phyloP scores from a whole-genome alignment of 2,113 vertebrate species.

The Triplophysa tibetana region DNA sequence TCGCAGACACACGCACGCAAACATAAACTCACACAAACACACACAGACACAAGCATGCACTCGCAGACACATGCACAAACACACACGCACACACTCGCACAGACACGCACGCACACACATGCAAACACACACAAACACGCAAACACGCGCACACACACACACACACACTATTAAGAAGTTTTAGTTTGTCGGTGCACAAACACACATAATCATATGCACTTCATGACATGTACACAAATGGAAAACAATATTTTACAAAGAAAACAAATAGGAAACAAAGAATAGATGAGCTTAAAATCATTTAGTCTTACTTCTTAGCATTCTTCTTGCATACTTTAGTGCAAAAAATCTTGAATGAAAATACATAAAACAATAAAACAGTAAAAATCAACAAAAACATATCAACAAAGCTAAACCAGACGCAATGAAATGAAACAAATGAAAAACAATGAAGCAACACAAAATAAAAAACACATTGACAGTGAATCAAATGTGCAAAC shows the following conservation, averaged over 20 bases:
- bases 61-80: not conserved
- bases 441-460: no score
- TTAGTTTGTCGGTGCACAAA: not conserved
- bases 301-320: no score
- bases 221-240: not conserved
- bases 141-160: slow-evolving; percentile 3
- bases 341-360: no score
- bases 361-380: no score
- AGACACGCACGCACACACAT: slow-evolving; percentile 14
- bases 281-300: not conserved
- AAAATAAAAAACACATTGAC: no score
- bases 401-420: no score
- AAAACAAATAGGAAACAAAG: not conserved
- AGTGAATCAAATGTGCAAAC: no score
- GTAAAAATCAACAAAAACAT: no score
- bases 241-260: no score
- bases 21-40: slow-evolving; percentile 18
- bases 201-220: not conserved
- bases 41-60: not conserved
- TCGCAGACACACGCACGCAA: not conserved
- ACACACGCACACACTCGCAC: slow-evolving; percentile 7
- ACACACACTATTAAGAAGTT: not conserved
- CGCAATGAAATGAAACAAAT: no score
- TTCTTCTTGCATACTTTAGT: no score
- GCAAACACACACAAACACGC: not conserved